These are phyloP conservation scores for Gobio occitaniae DNA, from an alignment of 2,797 vertebrate species.

Conservation along the genomic window DNA sequence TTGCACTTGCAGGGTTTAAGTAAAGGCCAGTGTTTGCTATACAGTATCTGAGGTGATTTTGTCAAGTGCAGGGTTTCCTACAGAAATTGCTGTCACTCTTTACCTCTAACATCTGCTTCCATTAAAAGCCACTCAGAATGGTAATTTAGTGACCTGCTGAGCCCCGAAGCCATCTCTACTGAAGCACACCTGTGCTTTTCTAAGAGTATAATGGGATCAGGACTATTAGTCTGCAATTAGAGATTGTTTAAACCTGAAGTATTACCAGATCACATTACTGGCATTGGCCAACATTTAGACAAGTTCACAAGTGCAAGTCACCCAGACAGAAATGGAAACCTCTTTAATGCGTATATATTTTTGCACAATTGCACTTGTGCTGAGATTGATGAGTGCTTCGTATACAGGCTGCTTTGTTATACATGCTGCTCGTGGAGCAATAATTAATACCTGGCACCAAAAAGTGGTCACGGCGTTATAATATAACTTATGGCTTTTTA, in stretches of 20 bases:
- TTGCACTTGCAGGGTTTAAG: slow-evolving; percentile 9
- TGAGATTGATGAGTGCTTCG: background rate
- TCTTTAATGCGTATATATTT: slow-evolving; percentile 7
- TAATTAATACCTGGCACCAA: background rate
- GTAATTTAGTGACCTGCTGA: slow-evolving; percentile 59
- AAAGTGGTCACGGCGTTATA: background rate
- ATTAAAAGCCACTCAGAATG: slow-evolving; percentile 57
- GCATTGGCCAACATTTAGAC: slow-evolving; percentile 24
- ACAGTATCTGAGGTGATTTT: slow-evolving; percentile 41
- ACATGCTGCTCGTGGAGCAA: background rate
- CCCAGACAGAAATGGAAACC: slow-evolving; percentile 31
- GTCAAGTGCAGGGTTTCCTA: slow-evolving; percentile 46
- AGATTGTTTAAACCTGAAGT: slow-evolving; percentile 61
- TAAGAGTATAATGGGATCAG: slow-evolving; percentile 59
- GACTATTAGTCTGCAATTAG: slow-evolving; percentile 60
- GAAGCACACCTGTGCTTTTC: slow-evolving; percentile 63
- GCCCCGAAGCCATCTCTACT: slow-evolving; percentile 49
- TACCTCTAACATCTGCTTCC: slow-evolving; percentile 62
- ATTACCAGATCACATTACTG: slow-evolving; percentile 60
- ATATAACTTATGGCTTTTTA: background rate
- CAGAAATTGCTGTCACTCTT: slow-evolving; percentile 41
- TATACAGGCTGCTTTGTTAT: background rate
- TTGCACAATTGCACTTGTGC: background rate
- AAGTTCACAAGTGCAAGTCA: slow-evolving; percentile 55
- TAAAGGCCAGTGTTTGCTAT: slow-evolving; percentile 39